These are phyloP conservation scores for Perdita meconis DNA, from an alignment of 2,888 invertebrate genomes.

Conservation along the genomic window DNA sequence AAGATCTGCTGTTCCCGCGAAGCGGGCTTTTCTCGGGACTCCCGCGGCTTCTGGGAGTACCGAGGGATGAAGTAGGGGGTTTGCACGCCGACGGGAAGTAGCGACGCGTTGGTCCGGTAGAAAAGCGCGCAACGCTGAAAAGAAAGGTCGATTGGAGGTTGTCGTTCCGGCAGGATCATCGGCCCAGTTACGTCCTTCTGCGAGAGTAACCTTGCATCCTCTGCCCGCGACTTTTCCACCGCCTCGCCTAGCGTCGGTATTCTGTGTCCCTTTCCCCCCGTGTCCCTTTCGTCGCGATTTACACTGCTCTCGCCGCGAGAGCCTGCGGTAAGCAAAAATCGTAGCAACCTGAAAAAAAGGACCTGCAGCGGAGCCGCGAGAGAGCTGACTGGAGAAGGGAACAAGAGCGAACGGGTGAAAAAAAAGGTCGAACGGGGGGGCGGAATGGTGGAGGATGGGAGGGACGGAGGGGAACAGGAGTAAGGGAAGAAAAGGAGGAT, in stretches of 20 bases:
- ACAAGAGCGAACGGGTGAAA: conserved; percentile 51
- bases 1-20: too few relatives aligned
- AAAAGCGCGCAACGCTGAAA: conserved; percentile 67
- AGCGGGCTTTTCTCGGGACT: conserved; percentile 60
- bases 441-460: conserved; percentile 13
- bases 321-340: conserved; percentile 73
- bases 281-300: conserved; percentile 9
- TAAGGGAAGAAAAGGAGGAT: conserved; percentile 34
- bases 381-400: conserved; percentile 43
- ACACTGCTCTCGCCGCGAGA: conserved; percentile 37
- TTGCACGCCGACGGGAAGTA: conserved; percentile 48
- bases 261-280: neutral
- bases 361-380: conserved; percentile 46
- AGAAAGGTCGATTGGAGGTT: conserved; percentile 70
- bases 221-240: conserved; percentile 61
- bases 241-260: conserved; percentile 24
- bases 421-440: conserved; percentile 28
- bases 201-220: conserved; percentile 74
- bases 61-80: too few relatives aligned
- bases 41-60: conserved; percentile 58
- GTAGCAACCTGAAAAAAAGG: conserved; percentile 63
- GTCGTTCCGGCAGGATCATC: conserved; percentile 75
- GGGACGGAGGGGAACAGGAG: conserved; percentile 1
- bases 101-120: conserved; percentile 62
- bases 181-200: conserved; percentile 80